These are phyloP conservation scores for Ylistrum balloti DNA, from an alignment of 1,140 invertebrate species.

Conservation along the genomic window DNA sequence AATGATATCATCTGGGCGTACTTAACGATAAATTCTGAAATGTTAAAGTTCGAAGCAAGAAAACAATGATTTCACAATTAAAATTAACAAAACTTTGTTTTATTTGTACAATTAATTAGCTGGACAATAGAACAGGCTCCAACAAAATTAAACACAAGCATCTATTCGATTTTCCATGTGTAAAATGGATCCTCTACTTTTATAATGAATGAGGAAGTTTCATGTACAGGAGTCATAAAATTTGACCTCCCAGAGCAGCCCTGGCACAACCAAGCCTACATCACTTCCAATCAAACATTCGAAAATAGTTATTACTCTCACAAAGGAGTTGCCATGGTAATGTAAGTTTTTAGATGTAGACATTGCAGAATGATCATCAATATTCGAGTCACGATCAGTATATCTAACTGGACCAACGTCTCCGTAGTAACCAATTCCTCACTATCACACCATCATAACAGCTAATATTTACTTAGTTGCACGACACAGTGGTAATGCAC, in stretches of 20 bases:
- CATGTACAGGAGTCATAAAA: neutral
- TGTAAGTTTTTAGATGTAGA: neutral
- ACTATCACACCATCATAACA: too few relatives aligned
- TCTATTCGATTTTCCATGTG: neutral
- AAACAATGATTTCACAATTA: neutral
- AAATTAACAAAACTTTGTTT: neutral
- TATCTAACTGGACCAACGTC: neutral
- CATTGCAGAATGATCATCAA: slow-evolving; percentile 5
- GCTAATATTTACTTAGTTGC: too few relatives aligned
- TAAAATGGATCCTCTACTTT: neutral
- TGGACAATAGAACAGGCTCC: neutral
- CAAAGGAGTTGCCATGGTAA: slow-evolving; percentile 18
- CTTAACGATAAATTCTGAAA: too few relatives aligned
- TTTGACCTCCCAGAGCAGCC: neutral
- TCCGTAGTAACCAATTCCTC: neutral
- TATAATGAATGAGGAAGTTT: slow-evolving; percentile 5
- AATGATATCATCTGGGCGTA: too few relatives aligned
- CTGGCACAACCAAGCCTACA: neutral
- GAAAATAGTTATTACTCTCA: slow-evolving; percentile 1
- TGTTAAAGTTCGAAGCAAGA: too few relatives aligned
- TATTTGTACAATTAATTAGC: neutral
- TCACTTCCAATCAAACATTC: neutral
- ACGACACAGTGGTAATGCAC: too few relatives aligned
- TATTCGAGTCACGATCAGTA: neutral
- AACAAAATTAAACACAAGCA: neutral